Conservation (phyloP, 2,113 vertebrate species). For the Ctenodactylus gundi region DNA sequence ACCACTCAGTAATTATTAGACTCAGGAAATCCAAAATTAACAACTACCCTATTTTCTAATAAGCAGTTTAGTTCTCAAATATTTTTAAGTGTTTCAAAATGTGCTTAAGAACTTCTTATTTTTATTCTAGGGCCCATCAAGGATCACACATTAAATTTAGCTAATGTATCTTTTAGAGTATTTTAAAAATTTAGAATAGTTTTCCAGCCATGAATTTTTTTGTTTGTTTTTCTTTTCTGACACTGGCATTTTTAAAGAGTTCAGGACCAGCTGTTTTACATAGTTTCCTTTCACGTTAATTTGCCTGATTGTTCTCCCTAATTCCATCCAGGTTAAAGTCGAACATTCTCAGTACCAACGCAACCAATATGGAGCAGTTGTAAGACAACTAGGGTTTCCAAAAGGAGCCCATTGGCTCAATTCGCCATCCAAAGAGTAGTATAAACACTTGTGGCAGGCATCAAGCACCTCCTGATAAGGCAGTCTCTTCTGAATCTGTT, state of each 20-base stretch:
- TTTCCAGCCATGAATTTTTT: background rate
- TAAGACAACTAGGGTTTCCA: background rate
- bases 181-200: background rate
- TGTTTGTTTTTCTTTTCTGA: background rate
- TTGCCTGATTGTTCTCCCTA: background rate
- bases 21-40: background rate
- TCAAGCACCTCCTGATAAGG: background rate
- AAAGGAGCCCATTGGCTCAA: slow-evolving; percentile 9
- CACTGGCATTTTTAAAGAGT: background rate
- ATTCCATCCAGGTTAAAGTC: slow-evolving; percentile 24
- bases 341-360: background rate
- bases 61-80: background rate
- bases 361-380: background rate
- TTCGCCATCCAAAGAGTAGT: slow-evolving; percentile 13
- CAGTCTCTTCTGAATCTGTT: background rate
- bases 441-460: background rate
- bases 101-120: background rate
- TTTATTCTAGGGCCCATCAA: background rate
- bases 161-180: background rate
- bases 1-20: background rate
- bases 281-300: slow-evolving; percentile 37
- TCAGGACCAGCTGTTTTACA: background rate
- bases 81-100: background rate
- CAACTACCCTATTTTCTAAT: background rate
- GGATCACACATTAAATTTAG: background rate